phyloP scores from a whole-genome alignment of 2,113 vertebrate genomes.

The Tragelaphus strepsiceros region DNA sequence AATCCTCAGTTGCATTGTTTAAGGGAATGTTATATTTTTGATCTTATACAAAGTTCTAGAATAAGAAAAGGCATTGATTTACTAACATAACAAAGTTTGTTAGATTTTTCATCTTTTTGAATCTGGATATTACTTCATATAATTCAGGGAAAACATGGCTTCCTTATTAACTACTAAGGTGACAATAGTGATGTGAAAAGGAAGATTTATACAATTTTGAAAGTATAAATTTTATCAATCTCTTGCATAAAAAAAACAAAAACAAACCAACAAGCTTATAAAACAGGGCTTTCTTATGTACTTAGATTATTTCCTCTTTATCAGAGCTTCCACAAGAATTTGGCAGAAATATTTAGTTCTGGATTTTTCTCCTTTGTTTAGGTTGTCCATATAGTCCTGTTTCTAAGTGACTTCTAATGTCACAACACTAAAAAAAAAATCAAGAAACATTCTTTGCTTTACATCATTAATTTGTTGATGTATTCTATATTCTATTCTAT shows the following conservation, averaged over 20 bases:
- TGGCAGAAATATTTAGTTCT: not conserved
- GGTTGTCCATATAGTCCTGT: not conserved
- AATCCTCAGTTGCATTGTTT: not conserved
- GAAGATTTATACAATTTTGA: not conserved
- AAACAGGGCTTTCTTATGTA: not conserved
- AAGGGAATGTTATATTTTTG: not conserved
- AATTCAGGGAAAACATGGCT: not conserved
- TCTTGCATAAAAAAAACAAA: not conserved
- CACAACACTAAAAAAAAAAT: not conserved
- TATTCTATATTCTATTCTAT: not conserved
- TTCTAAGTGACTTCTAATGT: not conserved
- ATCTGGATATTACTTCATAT: not conserved
- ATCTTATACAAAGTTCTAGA: not conserved
- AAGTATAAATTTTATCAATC: not conserved
- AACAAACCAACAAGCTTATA: not conserved
- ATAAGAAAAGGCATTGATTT: not conserved
- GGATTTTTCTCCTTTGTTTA: not conserved
- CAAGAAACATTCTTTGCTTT: not conserved
- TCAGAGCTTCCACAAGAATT: not conserved
- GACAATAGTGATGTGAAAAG: not conserved
- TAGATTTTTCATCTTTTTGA: not conserved
- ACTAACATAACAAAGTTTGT: not conserved
- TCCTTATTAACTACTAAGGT: not conserved
- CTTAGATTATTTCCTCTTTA: not conserved
- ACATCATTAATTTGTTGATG: not conserved